Percentiles rank a stretch among this genome's conserved stretches.
These are phyloP conservation scores for Drosophila buzzatii DNA, from an alignment of 2,888 invertebrate species.

Conservation along the genomic window DNA sequence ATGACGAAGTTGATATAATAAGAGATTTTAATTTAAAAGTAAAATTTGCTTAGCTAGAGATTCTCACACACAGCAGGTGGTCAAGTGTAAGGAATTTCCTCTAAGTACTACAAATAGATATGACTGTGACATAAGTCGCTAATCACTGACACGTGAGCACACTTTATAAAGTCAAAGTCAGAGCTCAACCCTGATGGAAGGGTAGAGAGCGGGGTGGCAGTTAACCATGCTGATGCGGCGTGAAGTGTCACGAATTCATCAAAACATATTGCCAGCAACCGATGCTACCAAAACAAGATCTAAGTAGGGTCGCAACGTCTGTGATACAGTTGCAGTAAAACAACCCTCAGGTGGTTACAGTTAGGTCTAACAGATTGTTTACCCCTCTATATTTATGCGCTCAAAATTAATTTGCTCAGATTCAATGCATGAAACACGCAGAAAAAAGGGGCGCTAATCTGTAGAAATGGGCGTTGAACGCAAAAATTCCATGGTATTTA, in stretches of 20 bases:
- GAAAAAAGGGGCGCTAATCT: conserved; percentile 60
- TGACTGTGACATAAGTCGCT: conserved; percentile 48
- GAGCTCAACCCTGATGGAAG: conserved; percentile 27
- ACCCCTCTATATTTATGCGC: conserved; percentile 30
- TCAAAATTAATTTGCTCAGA: conserved; percentile 60
- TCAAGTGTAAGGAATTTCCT: conserved; percentile 21
- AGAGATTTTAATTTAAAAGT: neutral
- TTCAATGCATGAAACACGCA: neutral
- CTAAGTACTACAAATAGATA: conserved; percentile 13
- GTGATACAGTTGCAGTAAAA: neutral
- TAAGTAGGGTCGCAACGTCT: conserved; percentile 13
- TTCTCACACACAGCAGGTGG: conserved; percentile 70
- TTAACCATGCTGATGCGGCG: conserved; percentile 69
- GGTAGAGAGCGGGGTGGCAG: conserved; percentile 10
- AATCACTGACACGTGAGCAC: conserved; percentile 81
- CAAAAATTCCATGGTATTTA: conserved; percentile 81
- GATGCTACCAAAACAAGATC: conserved; percentile 59
- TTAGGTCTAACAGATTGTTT: neutral
- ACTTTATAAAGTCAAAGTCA: conserved; percentile 59
- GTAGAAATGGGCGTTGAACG: conserved; percentile 76
- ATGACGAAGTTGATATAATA: neutral
- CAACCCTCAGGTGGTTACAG: conserved; percentile 38
- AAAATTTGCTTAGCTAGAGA: neutral
- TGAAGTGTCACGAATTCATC: conserved; percentile 84
- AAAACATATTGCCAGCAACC: conserved; percentile 71